These are phyloP conservation scores for Drosophila neocordata DNA, from an alignment of 1,140 invertebrate species.

Conservation along the genomic window DNA sequence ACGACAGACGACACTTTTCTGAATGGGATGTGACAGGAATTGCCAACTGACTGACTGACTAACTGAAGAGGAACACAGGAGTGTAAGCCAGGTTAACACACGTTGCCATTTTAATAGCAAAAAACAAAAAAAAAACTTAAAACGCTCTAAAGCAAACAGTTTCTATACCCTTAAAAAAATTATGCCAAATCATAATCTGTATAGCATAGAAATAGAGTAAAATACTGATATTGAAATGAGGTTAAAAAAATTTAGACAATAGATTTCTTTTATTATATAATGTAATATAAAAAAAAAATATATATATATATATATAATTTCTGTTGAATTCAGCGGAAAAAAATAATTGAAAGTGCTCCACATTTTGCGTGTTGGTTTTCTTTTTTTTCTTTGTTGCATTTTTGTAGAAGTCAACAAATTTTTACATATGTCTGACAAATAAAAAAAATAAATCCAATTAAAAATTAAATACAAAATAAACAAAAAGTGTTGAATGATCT, in stretches of 20 bases:
- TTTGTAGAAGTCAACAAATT: neutral
- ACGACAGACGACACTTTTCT: conserved; percentile 30
- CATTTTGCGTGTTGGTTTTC: neutral
- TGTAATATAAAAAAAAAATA: too few relatives aligned
- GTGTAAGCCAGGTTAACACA: too few relatives aligned
- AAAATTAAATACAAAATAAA: conserved; percentile 50
- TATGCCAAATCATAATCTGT: too few relatives aligned
- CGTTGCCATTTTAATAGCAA: too few relatives aligned
- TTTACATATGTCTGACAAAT: neutral
- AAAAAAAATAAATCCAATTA: neutral
- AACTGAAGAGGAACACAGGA: neutral
- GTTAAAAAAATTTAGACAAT: too few relatives aligned
- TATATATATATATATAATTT: too few relatives aligned
- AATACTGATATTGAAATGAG: too few relatives aligned
- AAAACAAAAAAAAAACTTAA: too few relatives aligned
- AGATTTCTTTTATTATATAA: too few relatives aligned
- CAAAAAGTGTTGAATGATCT: conserved; percentile 38
- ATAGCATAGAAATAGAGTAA: too few relatives aligned
- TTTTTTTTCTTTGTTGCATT: neutral
- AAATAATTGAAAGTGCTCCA: neutral
- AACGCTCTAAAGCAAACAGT: too few relatives aligned
- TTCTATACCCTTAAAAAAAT: too few relatives aligned
- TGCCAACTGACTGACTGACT: conserved; percentile 15
- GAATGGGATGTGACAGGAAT: conserved; percentile 46
- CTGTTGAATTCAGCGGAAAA: neutral